phyloP scores from a whole-genome alignment of 2,797 vertebrate species.

The Synaphobranchus kaupii region DNA sequence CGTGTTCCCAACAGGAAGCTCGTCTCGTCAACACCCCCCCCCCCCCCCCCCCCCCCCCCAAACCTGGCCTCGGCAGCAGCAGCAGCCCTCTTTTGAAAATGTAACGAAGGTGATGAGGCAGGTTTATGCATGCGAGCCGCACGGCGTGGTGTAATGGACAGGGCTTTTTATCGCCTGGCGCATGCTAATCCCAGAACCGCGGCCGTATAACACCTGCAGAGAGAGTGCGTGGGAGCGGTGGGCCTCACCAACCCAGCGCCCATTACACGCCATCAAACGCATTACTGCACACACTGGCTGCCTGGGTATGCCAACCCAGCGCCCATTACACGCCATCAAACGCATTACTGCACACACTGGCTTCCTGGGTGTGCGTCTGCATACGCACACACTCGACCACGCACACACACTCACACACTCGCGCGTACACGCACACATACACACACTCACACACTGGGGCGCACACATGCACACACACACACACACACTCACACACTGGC shows the following conservation, averaged over 20 bases:
- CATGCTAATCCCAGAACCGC: slow-evolving; percentile 77
- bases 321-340: slow-evolving; percentile 78
- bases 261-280: slow-evolving; percentile 79
- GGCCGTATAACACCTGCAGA: slow-evolving; percentile 77
- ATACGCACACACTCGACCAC: neutral
- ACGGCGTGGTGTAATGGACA: slow-evolving; percentile 67
- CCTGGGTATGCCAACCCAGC: slow-evolving; percentile 63
- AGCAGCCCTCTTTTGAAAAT: slow-evolving; percentile 71
- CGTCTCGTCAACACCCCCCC: neutral
- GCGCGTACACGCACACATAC: neutral
- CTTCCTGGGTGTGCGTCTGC: slow-evolving; percentile 41
- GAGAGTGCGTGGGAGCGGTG: slow-evolving; percentile 64
- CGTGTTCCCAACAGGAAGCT: too few relatives aligned
- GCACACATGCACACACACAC: slow-evolving; percentile 50
- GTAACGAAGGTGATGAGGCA: slow-evolving; percentile 76
- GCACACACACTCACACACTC: slow-evolving; percentile 45
- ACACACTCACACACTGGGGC: neutral
- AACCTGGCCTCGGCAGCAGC: neutral
- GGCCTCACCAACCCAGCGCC: slow-evolving; percentile 71
- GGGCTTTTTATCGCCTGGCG: slow-evolving; percentile 74
- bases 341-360: slow-evolving; percentile 74
- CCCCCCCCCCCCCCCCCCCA: neutral
- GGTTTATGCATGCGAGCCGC: slow-evolving; percentile 76
- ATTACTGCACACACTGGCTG: slow-evolving; percentile 72
- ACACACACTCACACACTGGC: neutral